Evolutionary conservation across 2,797 vertebrate species (phyloP), one percentile per base, ranked within the genome.

Genomic region (Lacerta agilis): DNA sequence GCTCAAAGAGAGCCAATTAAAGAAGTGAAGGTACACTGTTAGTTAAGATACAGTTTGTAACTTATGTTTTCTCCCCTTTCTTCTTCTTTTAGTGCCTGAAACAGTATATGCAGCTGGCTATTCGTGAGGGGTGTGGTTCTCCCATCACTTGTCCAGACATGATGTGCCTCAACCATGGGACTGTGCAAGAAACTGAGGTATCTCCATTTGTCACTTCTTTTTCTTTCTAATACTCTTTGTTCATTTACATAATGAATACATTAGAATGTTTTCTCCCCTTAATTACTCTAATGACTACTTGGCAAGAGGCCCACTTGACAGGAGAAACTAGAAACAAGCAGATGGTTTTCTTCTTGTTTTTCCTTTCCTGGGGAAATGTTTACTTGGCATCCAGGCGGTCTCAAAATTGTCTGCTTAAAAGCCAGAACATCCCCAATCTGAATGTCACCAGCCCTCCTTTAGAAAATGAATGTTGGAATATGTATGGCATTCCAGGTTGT

Each of bases 131-230:
- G 6, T 98, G 98, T 88, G 99, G 99, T 41, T 97, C 98, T 87
- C 97, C 98, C 84, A 97, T 99, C 96, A 98, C 98, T 45, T 99
- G 99, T 91, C 99, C 99, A 64, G 98, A 98, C 95, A 97, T 97
- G 97, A 96, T 97, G 80, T 99, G 99, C 95, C 96, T 96, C 92
- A 97, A 97, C 84, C 96, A 95, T 5, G 98, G 98, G 87, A 96
- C 94, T 87, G 95, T 99, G 20, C 96, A 98, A 91, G 98, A 99
- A 96, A 96, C 97, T 33, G 98, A 99, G 98, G 99, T 99, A 98
- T 83, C 81, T 80, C 80, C 29, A 36, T 45, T 67, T 69, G 27
- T n/a, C 10, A 10, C 81, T 25, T 80, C 29, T 90, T 27, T 79
- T 71, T 82, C 83, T 49, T 83, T 82, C 81, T 79, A 79, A 71